These are phyloP conservation scores for Cosmopolites sordidus DNA, from an alignment of 2,888 invertebrate species.

Conservation along the genomic window DNA sequence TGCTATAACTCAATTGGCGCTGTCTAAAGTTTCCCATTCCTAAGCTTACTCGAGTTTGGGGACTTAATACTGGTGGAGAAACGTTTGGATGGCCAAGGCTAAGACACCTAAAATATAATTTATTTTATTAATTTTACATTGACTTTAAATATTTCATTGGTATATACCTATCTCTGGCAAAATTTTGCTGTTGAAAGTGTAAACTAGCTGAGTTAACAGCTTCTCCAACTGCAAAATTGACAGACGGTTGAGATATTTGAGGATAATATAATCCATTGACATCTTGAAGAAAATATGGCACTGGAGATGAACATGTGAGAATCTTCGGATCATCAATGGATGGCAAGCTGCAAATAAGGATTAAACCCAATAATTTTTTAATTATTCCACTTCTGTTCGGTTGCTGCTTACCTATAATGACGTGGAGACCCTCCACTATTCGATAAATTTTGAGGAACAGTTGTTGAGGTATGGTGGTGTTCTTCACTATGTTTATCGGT, in stretches of 20 bases:
- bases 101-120: constrained; percentile 55
- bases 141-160: too few relatives aligned
- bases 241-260: constrained; percentile 43
- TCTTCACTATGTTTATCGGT: constrained; percentile 17
- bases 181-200: constrained; percentile 36
- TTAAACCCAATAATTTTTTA: too few relatives aligned
- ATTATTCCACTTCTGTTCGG: too few relatives aligned
- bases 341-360: constrained; percentile 53
- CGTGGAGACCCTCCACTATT: constrained; percentile 28
- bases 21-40: constrained; percentile 48
- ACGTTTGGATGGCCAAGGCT: constrained; percentile 52
- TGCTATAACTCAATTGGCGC: constrained; percentile 65
- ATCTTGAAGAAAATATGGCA: constrained; percentile 46
- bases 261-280: constrained; percentile 44
- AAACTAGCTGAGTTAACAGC: constrained; percentile 48
- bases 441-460: constrained; percentile 17
- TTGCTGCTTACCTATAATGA: constrained; percentile 20
- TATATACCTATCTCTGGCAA: constrained; percentile 30
- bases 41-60: constrained; percentile 61
- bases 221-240: constrained; percentile 68
- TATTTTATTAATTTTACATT: neutral
- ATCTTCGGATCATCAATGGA: constrained; percentile 57
- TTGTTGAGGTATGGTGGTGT: constrained; percentile 12
- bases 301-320: constrained; percentile 43
- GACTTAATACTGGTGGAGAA: constrained; percentile 56